These are phyloP conservation scores for Eurytoma adleriae DNA, from an alignment of 2,888 invertebrate genomes.

Conservation along the genomic window DNA sequence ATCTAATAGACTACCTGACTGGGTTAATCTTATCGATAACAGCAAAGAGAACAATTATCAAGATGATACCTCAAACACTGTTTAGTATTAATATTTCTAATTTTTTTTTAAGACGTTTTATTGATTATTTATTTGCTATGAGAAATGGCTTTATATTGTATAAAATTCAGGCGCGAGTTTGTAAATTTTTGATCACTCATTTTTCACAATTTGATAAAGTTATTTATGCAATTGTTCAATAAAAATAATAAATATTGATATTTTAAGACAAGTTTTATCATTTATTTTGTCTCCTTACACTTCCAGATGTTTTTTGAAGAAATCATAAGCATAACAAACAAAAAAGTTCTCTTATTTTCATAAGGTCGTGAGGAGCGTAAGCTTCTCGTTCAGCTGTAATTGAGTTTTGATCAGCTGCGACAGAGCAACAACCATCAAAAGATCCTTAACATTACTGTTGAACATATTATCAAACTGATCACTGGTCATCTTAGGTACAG, in stretches of 20 bases:
- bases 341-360: conserved; percentile 68
- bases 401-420: conserved; percentile 98
- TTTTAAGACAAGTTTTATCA: conserved; percentile 37
- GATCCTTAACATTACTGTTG: conserved; percentile 96
- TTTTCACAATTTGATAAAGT: conserved; percentile 33
- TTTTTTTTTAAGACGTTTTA: conserved; percentile 32
- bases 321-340: conserved; percentile 23
- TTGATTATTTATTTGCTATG: conserved; percentile 45
- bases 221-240: conserved; percentile 35
- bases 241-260: conserved; percentile 53
- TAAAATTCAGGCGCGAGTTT: conserved; percentile 37
- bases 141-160: conserved; percentile 20
- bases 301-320: conserved; percentile 26
- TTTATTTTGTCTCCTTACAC: conserved; percentile 28
- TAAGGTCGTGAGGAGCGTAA: conserved; percentile 88
- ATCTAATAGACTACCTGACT: conserved; percentile 86
- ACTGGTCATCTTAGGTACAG: conserved; percentile 92
- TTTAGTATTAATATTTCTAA: conserved; percentile 46
- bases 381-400: conserved; percentile 96
- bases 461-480: conserved; percentile 97
- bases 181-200: conserved; percentile 38
- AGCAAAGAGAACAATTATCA: conserved; percentile 52
- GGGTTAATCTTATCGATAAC: conserved; percentile 84
- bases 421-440: conserved; percentile 97
- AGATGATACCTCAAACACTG: conserved; percentile 50